Conservation (phyloP, 2,113 vertebrate genomes). For the Apteryx mantelli region DNA sequence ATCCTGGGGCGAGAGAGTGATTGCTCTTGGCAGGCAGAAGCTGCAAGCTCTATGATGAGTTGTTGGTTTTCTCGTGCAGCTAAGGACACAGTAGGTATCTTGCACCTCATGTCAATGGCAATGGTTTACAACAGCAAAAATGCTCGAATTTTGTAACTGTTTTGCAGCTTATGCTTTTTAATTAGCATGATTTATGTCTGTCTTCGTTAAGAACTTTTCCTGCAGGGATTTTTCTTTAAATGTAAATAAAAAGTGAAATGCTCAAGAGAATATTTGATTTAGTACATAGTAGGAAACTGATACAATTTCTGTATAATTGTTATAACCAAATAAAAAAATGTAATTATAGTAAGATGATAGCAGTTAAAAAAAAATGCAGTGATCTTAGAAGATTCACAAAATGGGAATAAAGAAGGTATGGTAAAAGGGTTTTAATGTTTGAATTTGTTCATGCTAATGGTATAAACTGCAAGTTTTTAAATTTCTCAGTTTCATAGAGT, state of each 20-base stretch:
- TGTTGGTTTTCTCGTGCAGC: conserved; percentile 92
- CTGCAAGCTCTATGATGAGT: conserved; percentile 83
- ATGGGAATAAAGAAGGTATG: neutral
- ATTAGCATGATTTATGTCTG: neutral
- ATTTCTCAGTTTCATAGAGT: fast-evolving
- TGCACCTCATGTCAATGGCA: fast-evolving
- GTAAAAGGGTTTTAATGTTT: fast-evolving
- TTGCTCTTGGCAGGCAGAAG: neutral
- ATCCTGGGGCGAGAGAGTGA: neutral
- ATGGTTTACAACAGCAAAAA: fast-evolving
- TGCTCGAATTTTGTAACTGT: fast-evolving
- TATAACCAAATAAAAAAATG: neutral
- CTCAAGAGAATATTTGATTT: neutral
- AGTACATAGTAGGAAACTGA: fast-evolving
- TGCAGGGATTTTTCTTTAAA: fast-evolving
- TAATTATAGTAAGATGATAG: fast-evolving
- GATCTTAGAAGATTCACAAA: neutral
- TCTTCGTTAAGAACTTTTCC: neutral
- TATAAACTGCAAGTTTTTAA: neutral
- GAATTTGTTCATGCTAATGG: neutral
- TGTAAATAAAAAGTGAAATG: neutral
- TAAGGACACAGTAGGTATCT: conserved; percentile 87
- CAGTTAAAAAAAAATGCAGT: neutral
- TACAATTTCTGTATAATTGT: neutral
- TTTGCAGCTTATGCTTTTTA: neutral